phyloP scores from a whole-genome alignment of 2,113 vertebrate genomes.

The Centropus bengalensis region DNA sequence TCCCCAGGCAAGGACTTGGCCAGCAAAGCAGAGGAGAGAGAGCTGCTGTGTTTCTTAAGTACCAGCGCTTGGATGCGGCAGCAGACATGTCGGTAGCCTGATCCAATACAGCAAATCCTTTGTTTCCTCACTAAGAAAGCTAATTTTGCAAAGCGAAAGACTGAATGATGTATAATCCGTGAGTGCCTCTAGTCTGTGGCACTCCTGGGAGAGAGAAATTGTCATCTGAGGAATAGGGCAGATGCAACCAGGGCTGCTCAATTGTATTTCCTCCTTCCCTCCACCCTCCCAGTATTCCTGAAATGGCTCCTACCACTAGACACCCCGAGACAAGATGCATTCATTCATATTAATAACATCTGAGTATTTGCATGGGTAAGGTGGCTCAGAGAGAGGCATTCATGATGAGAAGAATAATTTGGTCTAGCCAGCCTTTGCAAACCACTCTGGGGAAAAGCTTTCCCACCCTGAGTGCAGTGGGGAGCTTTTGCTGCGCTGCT shows the following conservation, averaged over 20 bases:
- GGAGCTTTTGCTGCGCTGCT: background rate
- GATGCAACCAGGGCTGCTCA: background rate
- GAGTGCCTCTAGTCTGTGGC: constrained; percentile 8
- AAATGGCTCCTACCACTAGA: constrained; percentile 47
- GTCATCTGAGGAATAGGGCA: constrained; percentile 10
- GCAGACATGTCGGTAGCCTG: constrained; percentile 6
- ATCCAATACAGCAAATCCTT: constrained; percentile 56
- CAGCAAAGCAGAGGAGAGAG: background rate
- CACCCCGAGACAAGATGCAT: constrained; percentile 41
- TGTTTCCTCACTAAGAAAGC: constrained; percentile 53
- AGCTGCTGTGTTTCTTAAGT: background rate
- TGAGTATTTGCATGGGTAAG: constrained; percentile 55
- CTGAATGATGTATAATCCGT: constrained; percentile 14
- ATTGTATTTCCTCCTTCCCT: constrained; percentile 18
- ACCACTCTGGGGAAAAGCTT: constrained; percentile 52
- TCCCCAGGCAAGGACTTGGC: background rate
- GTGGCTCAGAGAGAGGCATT: constrained; percentile 46
- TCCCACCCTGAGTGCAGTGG: background rate
- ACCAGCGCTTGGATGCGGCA: constrained; percentile 1
- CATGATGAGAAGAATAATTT: constrained; percentile 56
- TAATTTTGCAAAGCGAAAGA: constrained; percentile 25
- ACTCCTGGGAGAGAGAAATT: constrained; percentile 48
- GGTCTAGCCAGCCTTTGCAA: constrained; percentile 47
- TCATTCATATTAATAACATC: constrained; percentile 65
- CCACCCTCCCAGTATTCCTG: constrained; percentile 35